Base-by-base conservation (phyloP, 1,140 invertebrate genomes). In the Bombyx mori region DNA sequence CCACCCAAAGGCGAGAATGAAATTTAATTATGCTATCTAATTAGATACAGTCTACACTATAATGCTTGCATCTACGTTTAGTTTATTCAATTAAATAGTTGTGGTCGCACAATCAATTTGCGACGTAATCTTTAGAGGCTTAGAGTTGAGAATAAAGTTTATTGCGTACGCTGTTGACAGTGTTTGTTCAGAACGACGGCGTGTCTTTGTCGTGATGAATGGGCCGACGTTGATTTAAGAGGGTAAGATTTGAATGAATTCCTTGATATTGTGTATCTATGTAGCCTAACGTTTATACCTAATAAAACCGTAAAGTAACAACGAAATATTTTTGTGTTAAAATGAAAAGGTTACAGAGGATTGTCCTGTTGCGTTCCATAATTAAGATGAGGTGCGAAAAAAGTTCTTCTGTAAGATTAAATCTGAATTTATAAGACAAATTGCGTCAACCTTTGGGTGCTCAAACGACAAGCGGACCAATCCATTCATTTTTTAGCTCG, bases 381-480 rank as follows among this genome's bases (percentile, higher is more conserved):
- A 75, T 77, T 75, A 66, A 71, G 66, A 62, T 46, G 56, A 64
- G 67, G 68, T 71, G 74, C 74, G 68, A 81, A 79, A 82, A 80
- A 81, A 77, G 42, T 10, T 10, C 45, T 10, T 10, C 65, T 58
- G 58, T 69, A 56, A 80, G 76, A 82, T 77, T 64, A 63, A 77
- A 82, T 82, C 74, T 69, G 55, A 63, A 65, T 63, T 77, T 77
- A 73, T 79, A 81, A 82, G 79, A 82, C 79, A 82, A 85, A 82
- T 82, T 72, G 72, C 66, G 70, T 60, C 62, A 69, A 73, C 83
- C 68, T 59, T 71, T 75, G 69, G 75, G 69, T 73, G 76, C 70
- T 76, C 66, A 71, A 70, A 69, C 65, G 66, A 64, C 72, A 68
- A 59, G 58, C 49, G 69, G 55, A 55, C 62, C 66, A 70, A 81